A percentile compares a stretch with the other conserved stretches of the same genome.
phyloP scores from a whole-genome alignment of 2,888 invertebrate genomes.

The Amblyjoppa fuscipennis region DNA sequence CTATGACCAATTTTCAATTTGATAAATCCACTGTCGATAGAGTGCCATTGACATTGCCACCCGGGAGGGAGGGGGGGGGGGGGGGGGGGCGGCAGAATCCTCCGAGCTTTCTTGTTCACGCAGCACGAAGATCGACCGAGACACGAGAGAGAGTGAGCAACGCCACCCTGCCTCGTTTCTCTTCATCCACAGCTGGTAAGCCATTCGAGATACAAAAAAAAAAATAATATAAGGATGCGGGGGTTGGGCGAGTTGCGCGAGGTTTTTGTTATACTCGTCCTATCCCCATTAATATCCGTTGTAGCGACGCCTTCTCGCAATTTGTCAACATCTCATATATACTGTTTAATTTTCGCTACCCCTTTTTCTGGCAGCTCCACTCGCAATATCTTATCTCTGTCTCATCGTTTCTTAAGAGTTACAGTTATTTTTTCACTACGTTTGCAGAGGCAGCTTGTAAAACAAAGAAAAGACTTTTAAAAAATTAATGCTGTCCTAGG shows the following conservation, averaged over 20 bases:
- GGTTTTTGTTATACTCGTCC: constrained; percentile 79
- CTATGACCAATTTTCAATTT: constrained; percentile 30
- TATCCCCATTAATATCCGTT: constrained; percentile 85
- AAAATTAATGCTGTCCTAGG: background rate
- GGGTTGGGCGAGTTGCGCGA: constrained; percentile 78
- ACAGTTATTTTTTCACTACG: background rate
- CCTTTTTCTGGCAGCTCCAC: constrained; percentile 74
- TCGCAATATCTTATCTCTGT: background rate
- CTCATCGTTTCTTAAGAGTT: background rate
- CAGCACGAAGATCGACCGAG: constrained; percentile 60
- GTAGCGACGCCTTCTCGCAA: constrained; percentile 84
- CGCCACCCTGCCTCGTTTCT: constrained; percentile 81
- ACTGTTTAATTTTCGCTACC: constrained; percentile 82
- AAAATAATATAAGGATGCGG: constrained; percentile 54
- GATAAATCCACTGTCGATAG: constrained; percentile 28
- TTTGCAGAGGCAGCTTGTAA: background rate
- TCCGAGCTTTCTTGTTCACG: constrained; percentile 54
- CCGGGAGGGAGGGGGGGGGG: background rate
- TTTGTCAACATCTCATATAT: constrained; percentile 84
- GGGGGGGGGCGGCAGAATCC: background rate
- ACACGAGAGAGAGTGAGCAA: constrained; percentile 74
- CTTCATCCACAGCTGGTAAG: constrained; percentile 83
- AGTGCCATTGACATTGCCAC: constrained; percentile 57
- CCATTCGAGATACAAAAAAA: constrained; percentile 69
- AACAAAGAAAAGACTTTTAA: background rate